A percentile compares a stretch with the other conserved stretches of the same genome.
Evolutionary conservation across 2,113 vertebrate species (phyloP).

Genomic region (Platanista minor): DNA sequence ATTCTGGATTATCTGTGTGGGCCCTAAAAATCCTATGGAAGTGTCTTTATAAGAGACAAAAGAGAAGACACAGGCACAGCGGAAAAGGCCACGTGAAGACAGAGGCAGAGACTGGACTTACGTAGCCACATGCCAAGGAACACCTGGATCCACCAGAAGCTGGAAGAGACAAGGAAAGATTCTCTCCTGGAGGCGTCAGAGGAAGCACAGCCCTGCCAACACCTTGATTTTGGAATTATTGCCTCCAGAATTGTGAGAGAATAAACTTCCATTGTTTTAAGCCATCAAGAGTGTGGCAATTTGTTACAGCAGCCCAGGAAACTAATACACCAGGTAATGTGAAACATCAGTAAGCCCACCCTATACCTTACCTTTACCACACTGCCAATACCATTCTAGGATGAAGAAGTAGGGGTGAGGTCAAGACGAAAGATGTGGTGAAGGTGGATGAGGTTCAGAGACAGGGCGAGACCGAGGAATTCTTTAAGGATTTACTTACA

Average conservation of each 20-base stretch:
- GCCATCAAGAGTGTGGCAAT: neutral
- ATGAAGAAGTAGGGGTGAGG: neutral
- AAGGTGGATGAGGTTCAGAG: neutral
- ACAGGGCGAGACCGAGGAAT: neutral
- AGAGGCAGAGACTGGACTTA: neutral
- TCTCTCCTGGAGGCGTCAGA: neutral
- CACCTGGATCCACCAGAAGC: neutral
- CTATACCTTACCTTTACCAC: neutral
- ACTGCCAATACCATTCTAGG: neutral
- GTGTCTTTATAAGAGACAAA: neutral
- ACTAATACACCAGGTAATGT: neutral
- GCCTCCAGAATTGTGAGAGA: neutral
- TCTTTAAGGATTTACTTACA: neutral
- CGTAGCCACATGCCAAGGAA: neutral
- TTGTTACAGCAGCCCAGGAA: neutral
- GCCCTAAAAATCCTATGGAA: neutral
- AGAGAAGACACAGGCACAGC: neutral
- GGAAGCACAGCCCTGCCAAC: neutral
- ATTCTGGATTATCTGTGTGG: neutral
- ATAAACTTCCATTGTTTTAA: neutral
- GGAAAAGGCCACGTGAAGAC: neutral
- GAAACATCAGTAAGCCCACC: neutral
- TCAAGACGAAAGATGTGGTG: neutral
- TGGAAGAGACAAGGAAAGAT: neutral
- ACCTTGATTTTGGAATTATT: neutral